Conservation (phyloP, 1,140 invertebrate genomes). For the Neodiprion fabricii region DNA sequence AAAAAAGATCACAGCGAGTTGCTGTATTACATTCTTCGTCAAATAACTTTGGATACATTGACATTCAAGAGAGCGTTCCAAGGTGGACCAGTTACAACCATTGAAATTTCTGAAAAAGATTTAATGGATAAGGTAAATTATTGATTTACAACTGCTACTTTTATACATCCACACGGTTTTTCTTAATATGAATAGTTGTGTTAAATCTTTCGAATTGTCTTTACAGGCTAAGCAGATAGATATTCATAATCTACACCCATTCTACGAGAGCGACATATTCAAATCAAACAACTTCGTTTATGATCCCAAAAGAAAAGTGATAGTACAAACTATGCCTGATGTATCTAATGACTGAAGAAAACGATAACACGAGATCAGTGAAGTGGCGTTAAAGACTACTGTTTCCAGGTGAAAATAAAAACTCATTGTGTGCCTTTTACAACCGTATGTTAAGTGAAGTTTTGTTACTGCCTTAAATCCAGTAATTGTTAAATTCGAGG, state of each 20-base stretch:
- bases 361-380: not conserved
- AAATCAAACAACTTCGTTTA: conserved; percentile 89
- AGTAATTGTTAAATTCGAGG: too few relatives aligned
- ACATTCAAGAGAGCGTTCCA: conserved; percentile 86
- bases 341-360: conserved; percentile 39
- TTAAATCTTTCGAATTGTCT: conserved; percentile 25
- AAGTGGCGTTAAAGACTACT: too few relatives aligned
- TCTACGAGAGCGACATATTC: conserved; percentile 93
- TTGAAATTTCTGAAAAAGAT: conserved; percentile 93
- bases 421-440: not conserved
- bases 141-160: conserved; percentile 20
- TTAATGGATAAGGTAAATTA: conserved; percentile 79
- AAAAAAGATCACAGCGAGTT: conserved; percentile 97
- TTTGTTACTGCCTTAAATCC: too few relatives aligned
- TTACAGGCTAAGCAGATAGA: conserved; percentile 90
- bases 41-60: conserved; percentile 91
- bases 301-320: conserved; percentile 82
- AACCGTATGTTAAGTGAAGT: not conserved
- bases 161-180: conserved; percentile 24
- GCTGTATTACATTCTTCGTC: conserved; percentile 93
- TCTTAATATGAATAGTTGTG: not conserved
- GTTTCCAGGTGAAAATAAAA: too few relatives aligned
- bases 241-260: conserved; percentile 87
- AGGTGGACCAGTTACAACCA: conserved; percentile 73
- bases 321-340: conserved; percentile 82